Base-by-base conservation (phyloP, 2,113 vertebrate species). In the Gasterosteus nipponicus region DNA sequence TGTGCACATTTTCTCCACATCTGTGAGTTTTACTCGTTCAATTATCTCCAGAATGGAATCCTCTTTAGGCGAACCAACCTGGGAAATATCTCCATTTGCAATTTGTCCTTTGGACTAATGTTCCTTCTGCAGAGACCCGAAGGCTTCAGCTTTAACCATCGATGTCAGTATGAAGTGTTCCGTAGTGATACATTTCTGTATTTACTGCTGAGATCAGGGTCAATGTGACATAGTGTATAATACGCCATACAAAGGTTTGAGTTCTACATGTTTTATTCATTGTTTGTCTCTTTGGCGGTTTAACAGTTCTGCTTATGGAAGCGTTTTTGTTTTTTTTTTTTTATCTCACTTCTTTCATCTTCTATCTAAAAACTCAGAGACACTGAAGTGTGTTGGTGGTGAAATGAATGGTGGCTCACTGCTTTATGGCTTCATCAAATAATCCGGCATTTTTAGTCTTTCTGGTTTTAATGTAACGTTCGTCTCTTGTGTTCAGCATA, bases 41-140 rank as follows among this genome's bases (percentile, higher is more conserved):
- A 68, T 90, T 79, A 88, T 84, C 86, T 89, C 53, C 58, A 59
- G 39, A 15, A 39, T 47, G 42, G 47, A 91, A 88, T 84, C 87
- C 80, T 86, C 74, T 87, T 90, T 67, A 74, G 26, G 46, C 47
- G 61, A 81, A 85, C 41, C 61, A 54, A 47, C 67, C 75, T 54
- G 7, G 49, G 49, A 66, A 77, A 77, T 47, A 53, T 26, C 35
- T 46, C 77, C 51, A 84, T 84, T 86, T 77, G 67, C 42, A 77
- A 71, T 76, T 78, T 61, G 10, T 72, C 5, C 58, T 65, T 38
- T 12, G 35, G 73, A 29, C n/a, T 11, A 16, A 26, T 22, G 7
- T 60, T 35, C 2, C 15, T 1, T 29, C 46, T 29, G 56, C 14
- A 1, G 16, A 41, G 15, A 39, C 16, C 7, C 29, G 2, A 16